Percentiles rank a stretch among this genome's conserved stretches.
Evolutionary conservation across 2,797 vertebrate genomes (phyloP).

Genomic region (Hylomyscus alleni): DNA sequence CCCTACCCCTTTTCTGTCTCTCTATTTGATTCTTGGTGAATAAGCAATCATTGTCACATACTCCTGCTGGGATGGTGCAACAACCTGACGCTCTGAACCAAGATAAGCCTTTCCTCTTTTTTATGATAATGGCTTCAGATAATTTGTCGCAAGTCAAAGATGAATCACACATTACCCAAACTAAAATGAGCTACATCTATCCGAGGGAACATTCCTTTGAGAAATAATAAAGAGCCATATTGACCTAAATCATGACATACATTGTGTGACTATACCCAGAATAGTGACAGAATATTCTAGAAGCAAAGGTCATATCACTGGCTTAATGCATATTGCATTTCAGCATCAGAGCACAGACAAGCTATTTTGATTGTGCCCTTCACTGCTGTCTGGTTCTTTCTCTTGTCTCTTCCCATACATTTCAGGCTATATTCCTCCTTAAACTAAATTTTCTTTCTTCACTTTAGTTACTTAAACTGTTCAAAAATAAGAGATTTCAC

Average conservation of each 20-base stretch:
- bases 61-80: too few species aligned
- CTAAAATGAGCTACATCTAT: accelerated
- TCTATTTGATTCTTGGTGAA: neutral
- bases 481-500: neutral
- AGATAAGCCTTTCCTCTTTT: neutral
- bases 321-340: accelerated
- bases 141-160: neutral
- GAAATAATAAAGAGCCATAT: neutral
- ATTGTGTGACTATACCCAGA: neutral
- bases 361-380: neutral
- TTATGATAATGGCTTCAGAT: neutral
- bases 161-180: neutral
- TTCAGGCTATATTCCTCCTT: too few species aligned
- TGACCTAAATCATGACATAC: neutral
- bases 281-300: neutral
- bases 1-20: neutral
- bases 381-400: neutral
- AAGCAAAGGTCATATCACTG: neutral
- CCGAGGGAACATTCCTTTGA: accelerated
- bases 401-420: neutral
- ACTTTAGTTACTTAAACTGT: neutral
- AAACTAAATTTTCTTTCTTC: neutral
- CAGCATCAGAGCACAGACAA: neutral
- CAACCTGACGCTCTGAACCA: neutral
- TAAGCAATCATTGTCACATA: neutral